A percentile compares a stretch with the other conserved stretches of the same genome.
These are phyloP conservation scores for Sanderia malayensis DNA, from an alignment of 30 jellyfish, hydroid and myxozoan species.

Conservation along the genomic window DNA sequence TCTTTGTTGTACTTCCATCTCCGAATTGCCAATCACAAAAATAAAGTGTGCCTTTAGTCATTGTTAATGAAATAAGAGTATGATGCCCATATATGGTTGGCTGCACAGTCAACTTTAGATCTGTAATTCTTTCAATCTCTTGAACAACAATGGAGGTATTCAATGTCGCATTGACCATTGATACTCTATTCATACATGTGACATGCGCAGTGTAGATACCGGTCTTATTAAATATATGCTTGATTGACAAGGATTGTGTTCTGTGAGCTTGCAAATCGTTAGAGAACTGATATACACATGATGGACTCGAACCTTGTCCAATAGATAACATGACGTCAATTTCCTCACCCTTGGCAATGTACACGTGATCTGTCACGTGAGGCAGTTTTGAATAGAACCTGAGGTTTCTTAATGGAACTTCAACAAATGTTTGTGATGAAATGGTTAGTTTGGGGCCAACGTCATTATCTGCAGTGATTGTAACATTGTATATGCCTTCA, in stretches of 20 bases:
- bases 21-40: constrained; percentile 84
- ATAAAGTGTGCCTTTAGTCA: constrained; percentile 74
- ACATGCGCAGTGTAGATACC: constrained; percentile 70
- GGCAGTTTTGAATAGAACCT: constrained; percentile 28
- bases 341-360: constrained; percentile 46
- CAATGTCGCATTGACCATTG: constrained; percentile 24
- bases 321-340: constrained; percentile 28
- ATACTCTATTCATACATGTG: constrained; percentile 73
- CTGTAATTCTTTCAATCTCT: constrained; percentile 50
- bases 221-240: constrained; percentile 23
- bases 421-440: constrained; percentile 48
- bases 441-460: constrained; percentile 41
- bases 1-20: constrained; percentile 52
- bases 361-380: constrained; percentile 50
- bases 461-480: constrained; percentile 55
- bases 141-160: constrained; percentile 74
- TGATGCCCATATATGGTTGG: constrained; percentile 61
- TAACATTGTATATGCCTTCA: constrained; percentile 51
- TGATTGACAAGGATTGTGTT: constrained; percentile 24
- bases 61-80: constrained; percentile 27
- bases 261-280: constrained; percentile 24
- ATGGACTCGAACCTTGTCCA: constrained; percentile 59
- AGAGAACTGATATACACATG: constrained; percentile 56
- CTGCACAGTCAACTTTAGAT: constrained; percentile 22
- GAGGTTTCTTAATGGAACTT: constrained; percentile 57